Evolutionary conservation across 1,140 invertebrate species (phyloP), one percentile per base, ranked within the genome.

Genomic region (Littorina saxatilis): DNA sequence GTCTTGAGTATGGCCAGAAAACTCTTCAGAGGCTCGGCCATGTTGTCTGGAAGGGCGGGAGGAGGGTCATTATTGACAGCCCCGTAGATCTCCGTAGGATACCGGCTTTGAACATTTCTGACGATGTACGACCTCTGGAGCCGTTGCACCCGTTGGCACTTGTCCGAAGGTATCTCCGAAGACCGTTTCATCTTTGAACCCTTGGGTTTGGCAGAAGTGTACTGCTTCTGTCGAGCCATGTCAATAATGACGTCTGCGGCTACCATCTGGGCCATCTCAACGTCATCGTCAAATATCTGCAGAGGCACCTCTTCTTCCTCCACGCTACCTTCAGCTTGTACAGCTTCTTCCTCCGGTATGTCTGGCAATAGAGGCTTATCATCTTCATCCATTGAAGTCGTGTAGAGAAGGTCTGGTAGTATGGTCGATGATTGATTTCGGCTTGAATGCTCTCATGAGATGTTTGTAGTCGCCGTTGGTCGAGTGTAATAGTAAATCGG

Each of bases 401-500:
- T 66, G 13, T 35, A n/a, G 7, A 9, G n/a, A 9, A 9, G 9
- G 7, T 35, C 9, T 29, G n/a, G n/a, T 66, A n/a, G 9, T n/a
- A 9, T 66, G 63, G n/a, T 27, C 32, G 11, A 29, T n/a, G 63
- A n/a, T 47, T 5, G 11, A 11, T 27, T 5, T 5, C 35, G 72
- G 27, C 39, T 35, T 40, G 27, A 74, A 74, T 47, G 39, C 27
- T n/a, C 5, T n/a, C 72, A 74, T 74, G 7, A 74, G 35, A 40
- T 74, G 72, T 37, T 47, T 74, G 43, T 15, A 74, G 9, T 15
- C 72, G 9, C 13, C 13, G 5, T 37, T 37, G 72, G 9, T 35
- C 72, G 13, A 13, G 72, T 74, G 7, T 74, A 74, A 74, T 74
- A 74, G 13, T 74, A 74, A 37, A n/a, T 74, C 72, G 13, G 29